Percentiles rank a stretch among this genome's conserved stretches.
These are phyloP conservation scores for Loxodonta africana DNA, from an alignment of 2,113 vertebrate genomes.

Conservation along the genomic window DNA sequence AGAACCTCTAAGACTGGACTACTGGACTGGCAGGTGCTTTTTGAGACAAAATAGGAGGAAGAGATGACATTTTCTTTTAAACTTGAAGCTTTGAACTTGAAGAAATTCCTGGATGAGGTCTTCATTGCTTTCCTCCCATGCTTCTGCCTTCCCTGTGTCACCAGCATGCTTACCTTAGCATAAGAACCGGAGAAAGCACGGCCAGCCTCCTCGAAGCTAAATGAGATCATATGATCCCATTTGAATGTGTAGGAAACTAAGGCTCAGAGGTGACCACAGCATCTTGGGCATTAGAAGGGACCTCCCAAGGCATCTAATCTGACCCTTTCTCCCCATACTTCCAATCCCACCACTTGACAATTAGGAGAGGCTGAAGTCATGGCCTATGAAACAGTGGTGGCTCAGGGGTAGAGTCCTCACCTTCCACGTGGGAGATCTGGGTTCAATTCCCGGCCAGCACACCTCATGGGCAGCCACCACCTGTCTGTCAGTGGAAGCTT, in stretches of 20 bases:
- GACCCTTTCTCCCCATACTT: not conserved
- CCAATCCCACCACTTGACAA: not conserved
- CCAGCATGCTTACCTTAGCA: not conserved
- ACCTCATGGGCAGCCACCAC: no score
- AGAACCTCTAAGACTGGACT: not conserved
- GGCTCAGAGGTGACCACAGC: not conserved
- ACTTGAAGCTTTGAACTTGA: not conserved
- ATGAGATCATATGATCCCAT: not conserved
- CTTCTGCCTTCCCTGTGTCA: conserved; percentile 15
- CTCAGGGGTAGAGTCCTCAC: no score
- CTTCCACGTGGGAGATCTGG: no score
- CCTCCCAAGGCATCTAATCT: not conserved
- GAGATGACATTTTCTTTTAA: conserved; percentile 20
- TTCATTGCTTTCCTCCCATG: not conserved
- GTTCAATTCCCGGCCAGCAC: no score
- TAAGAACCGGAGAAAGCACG: not conserved
- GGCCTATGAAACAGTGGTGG: no score
- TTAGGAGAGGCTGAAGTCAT: not conserved
- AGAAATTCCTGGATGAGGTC: not conserved
- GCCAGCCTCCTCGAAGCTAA: not conserved
- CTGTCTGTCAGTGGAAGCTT: no score
- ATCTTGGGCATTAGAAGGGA: not conserved
- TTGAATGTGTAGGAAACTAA: conserved; percentile 14
- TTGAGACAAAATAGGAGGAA: not conserved
- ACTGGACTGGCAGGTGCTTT: not conserved